Conservation (phyloP, 2,888 invertebrate species). For the Peribatodes rhomboidaria region DNA sequence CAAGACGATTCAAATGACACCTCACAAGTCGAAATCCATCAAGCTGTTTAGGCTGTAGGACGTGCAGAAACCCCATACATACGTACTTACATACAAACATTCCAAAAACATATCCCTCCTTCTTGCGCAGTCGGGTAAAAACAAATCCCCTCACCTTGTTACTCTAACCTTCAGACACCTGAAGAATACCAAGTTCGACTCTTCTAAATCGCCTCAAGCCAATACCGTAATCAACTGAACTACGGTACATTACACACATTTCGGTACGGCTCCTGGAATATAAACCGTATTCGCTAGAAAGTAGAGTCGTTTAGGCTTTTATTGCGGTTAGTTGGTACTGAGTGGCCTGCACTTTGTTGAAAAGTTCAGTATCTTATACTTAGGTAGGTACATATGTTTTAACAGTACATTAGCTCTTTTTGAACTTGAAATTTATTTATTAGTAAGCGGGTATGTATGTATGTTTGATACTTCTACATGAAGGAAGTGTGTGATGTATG, state of each 20-base stretch:
- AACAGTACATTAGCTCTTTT: slow-evolving; percentile 7
- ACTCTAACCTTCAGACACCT: slow-evolving; percentile 10
- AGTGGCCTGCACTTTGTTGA: slow-evolving; percentile 20
- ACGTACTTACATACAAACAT: no score
- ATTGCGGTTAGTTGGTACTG: neutral
- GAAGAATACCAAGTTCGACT: slow-evolving; percentile 43
- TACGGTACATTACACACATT: slow-evolving; percentile 22
- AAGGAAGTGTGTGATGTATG: no score
- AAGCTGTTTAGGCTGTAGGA: no score
- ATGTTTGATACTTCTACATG: no score
- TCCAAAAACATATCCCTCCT: no score
- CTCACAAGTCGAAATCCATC: no score
- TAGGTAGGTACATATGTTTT: neutral
- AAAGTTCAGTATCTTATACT: neutral
- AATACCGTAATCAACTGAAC: slow-evolving; percentile 69
- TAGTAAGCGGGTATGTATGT: neutral
- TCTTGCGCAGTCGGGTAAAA: no score
- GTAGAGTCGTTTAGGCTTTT: slow-evolving; percentile 5
- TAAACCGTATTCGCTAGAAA: neutral
- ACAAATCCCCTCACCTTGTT: neutral
- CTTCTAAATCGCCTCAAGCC: slow-evolving; percentile 64
- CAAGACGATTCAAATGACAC: no score
- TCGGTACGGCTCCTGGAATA: neutral
- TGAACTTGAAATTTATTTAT: neutral
- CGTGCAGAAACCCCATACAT: no score